Base-by-base conservation (phyloP, 2,113 vertebrate species). In the Merops nubicus region DNA sequence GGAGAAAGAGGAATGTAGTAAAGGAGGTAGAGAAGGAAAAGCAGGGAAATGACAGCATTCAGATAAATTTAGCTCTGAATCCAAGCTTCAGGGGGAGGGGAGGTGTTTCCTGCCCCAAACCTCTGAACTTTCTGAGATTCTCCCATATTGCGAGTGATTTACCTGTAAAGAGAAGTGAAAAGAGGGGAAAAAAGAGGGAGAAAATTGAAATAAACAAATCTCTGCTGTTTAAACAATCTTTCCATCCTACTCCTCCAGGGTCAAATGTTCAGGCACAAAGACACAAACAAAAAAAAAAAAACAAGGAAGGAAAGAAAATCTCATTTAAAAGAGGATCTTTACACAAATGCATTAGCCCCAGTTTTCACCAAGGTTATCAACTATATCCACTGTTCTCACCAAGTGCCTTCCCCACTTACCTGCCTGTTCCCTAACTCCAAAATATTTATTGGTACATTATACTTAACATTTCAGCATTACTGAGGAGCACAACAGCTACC, bases 41-140 rank as follows among this genome's bases (percentile, higher is more conserved):
- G 88, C 83, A 88, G 91, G 73, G 92, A 92, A 96, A 91, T 96
- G 92, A 95, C 93, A 97, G 86, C 87, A 81, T 94, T 96, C 95
- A 97, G 96, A 96, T 93, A 96, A 97, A 96, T 97, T 96, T 97
- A 96, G 89, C 87, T 88, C 87, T 91, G 89, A 95, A 95, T 85
- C 87, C 93, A 93, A 95, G 91, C 85, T 94, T 38, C 14, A 19
- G 83, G 91, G 92, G 78, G 68, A 86, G 74, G 95, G 89, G 74
- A 91, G 80, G 31, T 11, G 20, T 91, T 96, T 96, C 93, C 96
- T 96, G 91, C 83, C 60, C 73, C 73, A 80, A 96, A 94, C 79
- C 83, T 75, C 92, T 94, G 95, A 95, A 97, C 91, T 96, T 87
- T 88, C 85, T 79, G 79, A 96, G 86, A 65, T 80, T 94, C 86